Percentiles rank a stretch among this genome's conserved stretches.
These are phyloP conservation scores for Odontomyia ornata DNA, from an alignment of 2,888 invertebrate genomes.

Conservation along the genomic window DNA sequence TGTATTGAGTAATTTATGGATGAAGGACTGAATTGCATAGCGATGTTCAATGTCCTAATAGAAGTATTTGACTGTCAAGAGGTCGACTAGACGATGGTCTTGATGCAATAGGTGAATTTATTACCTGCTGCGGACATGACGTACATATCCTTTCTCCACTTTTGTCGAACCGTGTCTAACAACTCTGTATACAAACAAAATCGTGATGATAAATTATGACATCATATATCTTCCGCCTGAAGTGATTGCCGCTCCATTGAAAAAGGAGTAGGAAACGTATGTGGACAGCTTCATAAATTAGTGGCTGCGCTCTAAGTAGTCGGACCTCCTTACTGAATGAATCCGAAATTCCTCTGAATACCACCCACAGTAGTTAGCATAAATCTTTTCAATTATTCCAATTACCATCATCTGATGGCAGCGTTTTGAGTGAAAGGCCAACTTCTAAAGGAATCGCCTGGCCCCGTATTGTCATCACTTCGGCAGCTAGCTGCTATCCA, in stretches of 20 bases:
- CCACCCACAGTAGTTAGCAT: constrained; percentile 9
- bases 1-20: too few species aligned
- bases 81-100: neutral
- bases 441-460: neutral
- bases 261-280: neutral
- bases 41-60: neutral
- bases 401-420: neutral
- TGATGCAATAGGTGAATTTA: constrained; percentile 2
- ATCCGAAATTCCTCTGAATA: neutral
- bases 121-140: neutral
- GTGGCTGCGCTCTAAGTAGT: neutral
- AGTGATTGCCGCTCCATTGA: neutral
- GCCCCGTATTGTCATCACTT: neutral
- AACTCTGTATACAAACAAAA: neutral
- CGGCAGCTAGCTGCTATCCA: neutral
- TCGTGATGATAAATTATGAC: constrained; percentile 2
- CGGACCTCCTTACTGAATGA: neutral
- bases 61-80: neutral
- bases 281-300: too few species aligned
- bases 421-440: neutral
- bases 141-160: neutral
- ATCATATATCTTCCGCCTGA: neutral
- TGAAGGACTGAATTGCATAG: neutral
- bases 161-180: neutral
- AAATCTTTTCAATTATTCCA: neutral